These are phyloP conservation scores for Pterocles orientalis DNA, from an alignment of 2,113 vertebrate genomes.

Conservation along the genomic window DNA sequence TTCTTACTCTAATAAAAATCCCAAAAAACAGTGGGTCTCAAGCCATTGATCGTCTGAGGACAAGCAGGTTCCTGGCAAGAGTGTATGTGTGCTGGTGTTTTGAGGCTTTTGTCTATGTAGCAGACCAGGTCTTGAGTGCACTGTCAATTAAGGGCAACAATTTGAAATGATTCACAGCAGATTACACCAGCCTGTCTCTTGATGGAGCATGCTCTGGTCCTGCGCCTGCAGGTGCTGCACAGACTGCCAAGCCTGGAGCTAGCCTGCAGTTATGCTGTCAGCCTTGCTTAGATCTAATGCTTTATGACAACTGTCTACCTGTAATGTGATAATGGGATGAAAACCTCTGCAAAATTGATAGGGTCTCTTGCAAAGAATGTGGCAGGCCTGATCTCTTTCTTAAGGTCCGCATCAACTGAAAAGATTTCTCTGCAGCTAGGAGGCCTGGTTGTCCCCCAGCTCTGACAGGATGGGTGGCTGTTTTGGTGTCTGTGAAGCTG, in stretches of 20 bases:
- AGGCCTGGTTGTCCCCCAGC: background rate
- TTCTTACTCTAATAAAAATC: background rate
- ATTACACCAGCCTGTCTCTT: slow-evolving; percentile 62
- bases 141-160: slow-evolving; percentile 73
- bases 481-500: background rate
- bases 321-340: slow-evolving; percentile 73
- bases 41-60: slow-evolving; percentile 42
- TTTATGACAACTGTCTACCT: slow-evolving; percentile 84
- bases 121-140: slow-evolving; percentile 53
- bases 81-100: background rate
- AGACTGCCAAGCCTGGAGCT: slow-evolving; percentile 77
- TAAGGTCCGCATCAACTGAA: background rate
- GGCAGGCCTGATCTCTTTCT: background rate
- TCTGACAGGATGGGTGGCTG: background rate
- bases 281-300: slow-evolving; percentile 76
- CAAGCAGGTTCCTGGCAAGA: slow-evolving; percentile 63
- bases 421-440: background rate
- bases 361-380: slow-evolving; percentile 34
- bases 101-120: slow-evolving; percentile 49
- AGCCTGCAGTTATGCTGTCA: slow-evolving; percentile 78
- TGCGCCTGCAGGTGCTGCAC: slow-evolving; percentile 68
- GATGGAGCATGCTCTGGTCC: slow-evolving; percentile 59
- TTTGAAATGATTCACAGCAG: slow-evolving; percentile 72
- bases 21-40: background rate
- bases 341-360: slow-evolving; percentile 82